phyloP scores from a whole-genome alignment of 2,888 invertebrate species.

The Pristionchus japonicus region DNA sequence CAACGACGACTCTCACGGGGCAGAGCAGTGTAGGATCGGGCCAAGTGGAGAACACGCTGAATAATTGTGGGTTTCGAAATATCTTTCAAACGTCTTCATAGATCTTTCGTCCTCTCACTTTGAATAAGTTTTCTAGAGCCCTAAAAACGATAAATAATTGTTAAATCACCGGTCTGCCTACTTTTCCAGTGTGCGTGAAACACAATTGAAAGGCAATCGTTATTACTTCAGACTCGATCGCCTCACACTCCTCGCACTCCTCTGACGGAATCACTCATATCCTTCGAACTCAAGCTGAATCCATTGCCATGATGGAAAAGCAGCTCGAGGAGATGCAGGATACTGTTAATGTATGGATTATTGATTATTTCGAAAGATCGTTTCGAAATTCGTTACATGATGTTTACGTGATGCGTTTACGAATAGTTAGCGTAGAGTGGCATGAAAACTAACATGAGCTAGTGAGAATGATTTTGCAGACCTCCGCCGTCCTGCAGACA shows the following conservation, averaged over 20 bases:
- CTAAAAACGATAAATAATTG: too few relatives aligned
- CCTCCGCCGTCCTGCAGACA: not conserved
- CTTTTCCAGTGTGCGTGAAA: too few relatives aligned
- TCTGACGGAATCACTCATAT: not conserved
- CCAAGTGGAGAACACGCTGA: not conserved
- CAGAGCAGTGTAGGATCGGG: not conserved
- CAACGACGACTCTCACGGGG: not conserved
- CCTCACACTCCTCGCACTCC: not conserved
- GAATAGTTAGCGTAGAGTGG: too few relatives aligned
- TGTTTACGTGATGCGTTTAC: too few relatives aligned
- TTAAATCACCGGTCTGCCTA: too few relatives aligned
- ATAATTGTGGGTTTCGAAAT: slow-evolving; percentile 26
- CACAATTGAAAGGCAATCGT: too few relatives aligned
- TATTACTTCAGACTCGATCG: not conserved
- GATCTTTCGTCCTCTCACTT: too few relatives aligned
- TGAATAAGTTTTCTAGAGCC: too few relatives aligned
- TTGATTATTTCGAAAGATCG: not conserved
- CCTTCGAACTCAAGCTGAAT: not conserved
- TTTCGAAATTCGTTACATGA: too few relatives aligned
- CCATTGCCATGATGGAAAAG: not conserved
- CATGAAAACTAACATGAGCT: too few relatives aligned
- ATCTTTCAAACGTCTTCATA: too few relatives aligned
- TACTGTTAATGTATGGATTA: not conserved
- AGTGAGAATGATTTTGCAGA: not conserved
- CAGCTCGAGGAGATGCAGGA: not conserved